Base-by-base conservation (phyloP, 2,113 vertebrate species). In the Cheirogaleus medius region DNA sequence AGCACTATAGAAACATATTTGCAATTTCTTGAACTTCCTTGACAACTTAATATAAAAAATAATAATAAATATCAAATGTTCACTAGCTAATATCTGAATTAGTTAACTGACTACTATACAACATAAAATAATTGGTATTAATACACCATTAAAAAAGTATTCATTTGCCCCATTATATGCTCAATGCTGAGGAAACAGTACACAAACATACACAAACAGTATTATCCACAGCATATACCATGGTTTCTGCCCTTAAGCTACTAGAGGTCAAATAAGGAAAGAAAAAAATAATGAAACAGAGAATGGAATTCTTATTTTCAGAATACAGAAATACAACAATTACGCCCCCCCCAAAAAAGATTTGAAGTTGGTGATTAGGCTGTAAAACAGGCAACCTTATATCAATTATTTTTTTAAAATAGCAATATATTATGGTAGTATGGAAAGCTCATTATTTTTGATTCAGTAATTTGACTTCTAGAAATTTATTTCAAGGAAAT, bases 1-100 rank as follows among this genome's bases (percentile, higher is more conserved):
- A 47, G 32, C 9, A 18, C 39, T 52, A n/a, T 3, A 34, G 18
- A 68, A 90, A 63, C 13, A 25, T 49, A 49, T 20, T 87, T 60
- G 42, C n/a, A 74, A 68, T 86, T 82, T 90, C 39, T 81, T 68
- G 29, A 95, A 94, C 39, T 64, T 18, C 14, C 27, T 85, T 80
- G 25, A 68, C 73, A 86, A 23, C 6, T 18, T 74, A 63, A 32
- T 74, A 87, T 18, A 58, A 63, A 80, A 66, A 95, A 56, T 44
- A 76, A 73, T 52, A 2, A 49, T 73, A 74, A 34, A 44, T 10
- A 58, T 47, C 14, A 37, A 23, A 69, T n/a, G 3, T 34, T 42
- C 52, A 47, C 54, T 39, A 90, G 34, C 63, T 27, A 8, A 9
- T n/a, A 63, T 66, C 21, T 74, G 6, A 47, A 66, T 32, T 18